Conservation (phyloP, 2,797 vertebrate species). For the Adelosebastes latens region DNA sequence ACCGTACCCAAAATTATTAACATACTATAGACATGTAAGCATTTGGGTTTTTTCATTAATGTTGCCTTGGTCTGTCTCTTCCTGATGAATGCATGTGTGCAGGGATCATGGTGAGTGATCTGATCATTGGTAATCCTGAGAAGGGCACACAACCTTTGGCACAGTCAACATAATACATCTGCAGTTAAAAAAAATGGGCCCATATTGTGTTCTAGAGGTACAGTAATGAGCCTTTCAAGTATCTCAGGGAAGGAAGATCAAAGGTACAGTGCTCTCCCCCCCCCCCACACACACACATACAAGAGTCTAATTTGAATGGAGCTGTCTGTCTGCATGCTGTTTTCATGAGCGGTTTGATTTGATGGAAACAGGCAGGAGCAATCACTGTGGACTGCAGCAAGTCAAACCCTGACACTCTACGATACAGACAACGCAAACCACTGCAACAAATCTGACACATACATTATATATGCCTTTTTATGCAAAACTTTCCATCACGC, state of each 20-base stretch:
- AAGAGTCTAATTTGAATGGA: neutral
- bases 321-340: neutral
- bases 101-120: neutral
- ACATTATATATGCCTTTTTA: neutral
- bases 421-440: neutral
- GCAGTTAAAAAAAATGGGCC: neutral
- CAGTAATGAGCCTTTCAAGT: neutral
- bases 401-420: neutral
- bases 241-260: neutral
- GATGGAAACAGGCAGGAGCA: neutral
- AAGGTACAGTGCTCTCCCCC: neutral
- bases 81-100: neutral
- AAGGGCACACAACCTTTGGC: neutral
- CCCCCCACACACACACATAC: neutral
- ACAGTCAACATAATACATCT: neutral
- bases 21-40: neutral
- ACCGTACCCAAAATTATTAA: neutral
- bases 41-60: neutral
- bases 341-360: slow-evolving; percentile 3
- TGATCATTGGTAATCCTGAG: neutral
- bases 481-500: too few relatives aligned
- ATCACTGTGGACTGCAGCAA: neutral
- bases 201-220: neutral
- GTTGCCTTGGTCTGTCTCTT: neutral
- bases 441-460: neutral